Conservation (phyloP, 2,113 vertebrate species). For the Ibidorhyncha struthersii region DNA sequence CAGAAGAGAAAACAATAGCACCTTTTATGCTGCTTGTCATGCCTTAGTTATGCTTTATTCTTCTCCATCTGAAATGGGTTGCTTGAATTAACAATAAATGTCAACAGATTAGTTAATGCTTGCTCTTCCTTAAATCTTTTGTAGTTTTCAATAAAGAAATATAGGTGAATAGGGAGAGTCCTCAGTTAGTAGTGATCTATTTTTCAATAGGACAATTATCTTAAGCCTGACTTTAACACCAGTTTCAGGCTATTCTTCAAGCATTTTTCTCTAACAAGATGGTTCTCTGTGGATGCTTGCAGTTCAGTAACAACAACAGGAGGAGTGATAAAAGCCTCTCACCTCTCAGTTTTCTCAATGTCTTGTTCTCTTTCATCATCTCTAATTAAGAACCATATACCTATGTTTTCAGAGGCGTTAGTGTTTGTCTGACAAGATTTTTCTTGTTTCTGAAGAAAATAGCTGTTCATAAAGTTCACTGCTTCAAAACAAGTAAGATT, state of each 20-base stretch:
- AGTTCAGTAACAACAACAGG: background rate
- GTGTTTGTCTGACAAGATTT: background rate
- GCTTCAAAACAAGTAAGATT: background rate
- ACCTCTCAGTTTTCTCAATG: background rate
- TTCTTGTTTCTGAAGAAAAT: background rate
- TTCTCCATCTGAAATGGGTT: background rate
- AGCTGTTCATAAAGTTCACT: background rate
- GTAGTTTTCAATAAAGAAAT: background rate
- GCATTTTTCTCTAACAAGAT: background rate
- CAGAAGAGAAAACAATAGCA: background rate
- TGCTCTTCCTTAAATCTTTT: background rate
- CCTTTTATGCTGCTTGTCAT: background rate
- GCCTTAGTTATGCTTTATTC: background rate
- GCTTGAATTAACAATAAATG: background rate
- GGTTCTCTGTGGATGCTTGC: background rate
- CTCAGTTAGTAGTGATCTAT: background rate
- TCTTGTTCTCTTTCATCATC: background rate
- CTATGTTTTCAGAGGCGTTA: background rate
- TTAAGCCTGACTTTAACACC: background rate
- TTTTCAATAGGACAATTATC: background rate
- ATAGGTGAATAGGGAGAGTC: background rate
- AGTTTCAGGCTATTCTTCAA: background rate
- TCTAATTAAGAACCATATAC: background rate
- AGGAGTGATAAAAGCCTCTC: background rate
- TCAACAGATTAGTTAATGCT: background rate